Percentiles rank a stretch among this genome's conserved stretches.
Conservation (phyloP, 2,113 vertebrate species). For the Canis aureus region DNA sequence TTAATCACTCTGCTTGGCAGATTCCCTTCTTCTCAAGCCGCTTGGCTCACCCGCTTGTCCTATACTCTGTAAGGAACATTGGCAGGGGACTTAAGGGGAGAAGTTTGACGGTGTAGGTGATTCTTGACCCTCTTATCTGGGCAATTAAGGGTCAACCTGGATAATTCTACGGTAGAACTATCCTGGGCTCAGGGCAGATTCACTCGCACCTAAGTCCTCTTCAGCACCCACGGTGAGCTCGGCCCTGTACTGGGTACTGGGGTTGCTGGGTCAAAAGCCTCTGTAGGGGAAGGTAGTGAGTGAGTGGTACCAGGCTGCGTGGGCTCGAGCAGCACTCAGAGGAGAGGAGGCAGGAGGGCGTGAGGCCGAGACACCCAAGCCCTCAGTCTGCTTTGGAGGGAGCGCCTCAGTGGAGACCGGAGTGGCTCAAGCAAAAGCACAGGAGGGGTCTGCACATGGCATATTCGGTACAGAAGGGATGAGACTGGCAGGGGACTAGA, state of each 20-base stretch:
- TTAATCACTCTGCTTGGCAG: constrained; percentile 44
- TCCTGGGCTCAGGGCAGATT: neutral
- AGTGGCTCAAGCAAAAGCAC: neutral
- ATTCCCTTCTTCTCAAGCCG: neutral
- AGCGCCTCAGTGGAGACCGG: neutral
- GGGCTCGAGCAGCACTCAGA: neutral
- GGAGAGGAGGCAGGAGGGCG: neutral
- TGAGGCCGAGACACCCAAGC: neutral
- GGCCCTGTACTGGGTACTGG: neutral
- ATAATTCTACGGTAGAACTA: neutral
- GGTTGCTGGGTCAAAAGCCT: neutral
- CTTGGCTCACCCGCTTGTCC: neutral
- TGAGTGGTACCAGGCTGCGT: neutral
- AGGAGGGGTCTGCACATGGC: too few species aligned
- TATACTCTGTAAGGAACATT: neutral
- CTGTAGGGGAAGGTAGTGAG: neutral
- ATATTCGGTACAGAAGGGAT: too few species aligned
- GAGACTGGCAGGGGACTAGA: fast-evolving
- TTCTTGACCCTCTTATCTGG: neutral
- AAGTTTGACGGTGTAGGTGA: neutral
- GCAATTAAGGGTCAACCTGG: neutral
- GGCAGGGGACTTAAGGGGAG: neutral
- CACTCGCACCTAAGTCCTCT: neutral
- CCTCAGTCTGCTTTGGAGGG: neutral
- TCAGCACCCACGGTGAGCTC: neutral